Base-by-base conservation (phyloP, 2,888 invertebrate genomes). In the Nemurella pictetii region DNA sequence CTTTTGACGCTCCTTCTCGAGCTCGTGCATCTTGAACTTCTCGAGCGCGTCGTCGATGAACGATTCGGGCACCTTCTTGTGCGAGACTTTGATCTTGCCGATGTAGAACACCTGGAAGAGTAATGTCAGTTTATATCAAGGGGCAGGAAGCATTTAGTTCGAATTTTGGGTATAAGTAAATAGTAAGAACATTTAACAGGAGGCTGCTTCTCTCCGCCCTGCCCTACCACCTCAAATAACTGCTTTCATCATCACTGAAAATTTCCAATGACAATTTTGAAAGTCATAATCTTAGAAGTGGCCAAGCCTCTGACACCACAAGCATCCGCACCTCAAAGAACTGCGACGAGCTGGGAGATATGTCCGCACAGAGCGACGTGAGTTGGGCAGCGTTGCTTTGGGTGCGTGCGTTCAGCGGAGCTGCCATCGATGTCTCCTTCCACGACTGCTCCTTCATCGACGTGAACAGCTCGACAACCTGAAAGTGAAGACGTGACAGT, bases 31-130 rank as follows among this genome's bases (percentile, higher is more conserved):
- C 86, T 94, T 94, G 88, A 98, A 96, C 90, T 96, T 97, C 85
- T 94, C 93, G 85, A 98, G 91, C 0, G 98, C 96, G 89, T 98
- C 97, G 89, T 98, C 98, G 87, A 98, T 97, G 88, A 98, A 95
- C 0, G 95, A 93, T 87, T 96, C 96, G 0, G 97, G 96, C 0
- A 97, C 95, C 89, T 96, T 97, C 88, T 96, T 94, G 89, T 96
- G 95, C 73, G 96, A 95, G 87, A 97, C 96, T 87, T 96, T 94
- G 81, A 97, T 97, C 91, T 97, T 97, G 0, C 98, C 98, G 81
- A 98, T 95, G 90, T 98, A 98, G 87, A 98, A 92, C 1, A 97
- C 96, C 95, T 96, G 89, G 78, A 12, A 29, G n/a, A n/a, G 20
- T 27, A 78, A 30, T 5, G 55, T 9, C 9, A 36, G 55, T 9